Evolutionary conservation across 1,140 invertebrate species (phyloP), one percentile per base, ranked within the genome.

Genomic region (Zaprionus capensis): DNA sequence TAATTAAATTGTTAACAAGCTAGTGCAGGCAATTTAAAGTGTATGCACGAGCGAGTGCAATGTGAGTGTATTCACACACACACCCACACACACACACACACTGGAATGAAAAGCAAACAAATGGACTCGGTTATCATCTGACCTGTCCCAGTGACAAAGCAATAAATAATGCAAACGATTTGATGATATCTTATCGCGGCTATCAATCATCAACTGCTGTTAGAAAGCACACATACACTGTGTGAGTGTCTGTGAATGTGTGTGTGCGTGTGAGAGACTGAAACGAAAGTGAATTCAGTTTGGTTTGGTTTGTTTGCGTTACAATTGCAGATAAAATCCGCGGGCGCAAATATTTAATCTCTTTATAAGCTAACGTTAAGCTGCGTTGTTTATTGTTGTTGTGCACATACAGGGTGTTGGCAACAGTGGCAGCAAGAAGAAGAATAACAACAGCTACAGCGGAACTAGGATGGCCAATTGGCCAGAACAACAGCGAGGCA

Each of bases 201-300:
- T 80, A 80, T 86, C 83, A 82, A 87, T 86, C 82, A 77, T 70
- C 26, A 38, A 15, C 36, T 63, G 65, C 66, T 63, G 67, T 38
- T 75, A 28, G 38, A 59, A 58, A 44, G 55, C 26, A 34, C 31
- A 31, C 26, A 28, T 6, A 7, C 26, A 28, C 26, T 9, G 36
- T 34, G 61, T 64, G 46, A 5, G 4, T 49, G 53, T 55, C 24
- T 17, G 15, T 55, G n/a, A n/a, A 14, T 11, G 53, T 31, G 53
- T 24, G 12, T 55, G 17, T 53, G 22, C 2, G n/a, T 6, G 24
- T 51, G 12, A 1, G 9, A 11, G 24, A n/a, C 15, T 24, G 24
- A 70, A 79, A 78, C 57, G 83, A 86, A 80, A 82, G 80, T 76
- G 80, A 86, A 73, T 74, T 76, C 73, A 51, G 28, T 67, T 59